Conservation (phyloP, 2,888 invertebrate genomes). For the Celastrina argiolus region DNA sequence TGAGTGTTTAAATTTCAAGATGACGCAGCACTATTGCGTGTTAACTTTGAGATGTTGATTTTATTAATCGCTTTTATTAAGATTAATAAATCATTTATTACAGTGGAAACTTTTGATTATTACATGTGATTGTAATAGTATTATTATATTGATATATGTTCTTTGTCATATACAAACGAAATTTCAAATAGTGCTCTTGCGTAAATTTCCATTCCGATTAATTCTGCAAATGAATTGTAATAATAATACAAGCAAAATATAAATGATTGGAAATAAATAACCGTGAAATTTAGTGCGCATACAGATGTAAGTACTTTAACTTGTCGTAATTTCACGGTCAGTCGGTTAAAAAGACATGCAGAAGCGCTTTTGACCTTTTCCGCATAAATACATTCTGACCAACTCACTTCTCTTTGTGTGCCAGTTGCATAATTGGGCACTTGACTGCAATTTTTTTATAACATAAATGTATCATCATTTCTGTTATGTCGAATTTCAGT, state of each 20-base stretch:
- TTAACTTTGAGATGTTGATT: not conserved
- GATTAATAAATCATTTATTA: not conserved
- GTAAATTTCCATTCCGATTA: not conserved
- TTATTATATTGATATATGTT: not conserved
- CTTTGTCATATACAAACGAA: too few relatives aligned
- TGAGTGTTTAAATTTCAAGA: not conserved
- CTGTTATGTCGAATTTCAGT: too few relatives aligned
- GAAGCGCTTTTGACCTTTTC: constrained; percentile 22
- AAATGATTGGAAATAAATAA: not conserved
- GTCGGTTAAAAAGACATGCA: constrained; percentile 28
- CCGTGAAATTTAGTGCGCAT: constrained; percentile 1
- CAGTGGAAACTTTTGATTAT: not conserved
- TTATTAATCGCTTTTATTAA: not conserved
- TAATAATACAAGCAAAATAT: not conserved
- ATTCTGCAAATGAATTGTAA: not conserved
- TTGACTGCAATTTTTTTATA: too few relatives aligned
- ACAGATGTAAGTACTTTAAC: constrained; percentile 19
- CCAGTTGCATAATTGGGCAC: not conserved
- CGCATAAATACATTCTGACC: constrained; percentile 8
- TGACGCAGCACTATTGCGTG: constrained; percentile 2
- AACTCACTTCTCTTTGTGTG: not conserved
- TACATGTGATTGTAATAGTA: not conserved
- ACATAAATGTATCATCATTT: too few relatives aligned
- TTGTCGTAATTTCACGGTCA: constrained; percentile 31
- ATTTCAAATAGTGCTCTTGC: not conserved